These are phyloP conservation scores for Cichlasoma orientale DNA, from an alignment of 2,797 vertebrate genomes.

Conservation along the genomic window DNA sequence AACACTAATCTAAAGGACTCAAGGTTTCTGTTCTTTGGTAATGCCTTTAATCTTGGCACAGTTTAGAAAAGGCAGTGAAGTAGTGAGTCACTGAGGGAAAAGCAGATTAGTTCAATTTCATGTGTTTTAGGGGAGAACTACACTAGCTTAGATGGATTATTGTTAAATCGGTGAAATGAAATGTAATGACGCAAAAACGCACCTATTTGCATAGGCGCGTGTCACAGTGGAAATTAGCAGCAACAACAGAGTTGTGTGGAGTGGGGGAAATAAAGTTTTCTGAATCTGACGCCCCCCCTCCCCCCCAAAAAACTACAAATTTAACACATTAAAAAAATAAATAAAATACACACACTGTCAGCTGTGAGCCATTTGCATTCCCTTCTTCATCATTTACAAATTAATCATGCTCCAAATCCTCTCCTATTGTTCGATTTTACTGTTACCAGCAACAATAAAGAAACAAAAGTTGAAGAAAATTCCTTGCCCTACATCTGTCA, in stretches of 20 bases:
- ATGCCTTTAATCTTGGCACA: constrained; percentile 80
- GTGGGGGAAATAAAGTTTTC: not conserved
- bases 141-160: constrained; percentile 78
- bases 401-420: constrained; percentile 79
- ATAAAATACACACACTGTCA: constrained; percentile 9
- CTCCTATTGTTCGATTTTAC: constrained; percentile 70
- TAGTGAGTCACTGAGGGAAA: constrained; percentile 69
- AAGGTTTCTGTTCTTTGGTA: constrained; percentile 78
- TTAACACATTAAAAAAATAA: constrained; percentile 46
- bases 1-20: constrained; percentile 80
- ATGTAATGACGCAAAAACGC: constrained; percentile 66
- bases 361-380: constrained; percentile 55
- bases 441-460: constrained; percentile 74
- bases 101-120: constrained; percentile 80
- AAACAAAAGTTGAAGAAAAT: constrained; percentile 81
- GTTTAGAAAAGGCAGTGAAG: constrained; percentile 70
- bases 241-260: not conserved
- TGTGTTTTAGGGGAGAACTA: constrained; percentile 73
- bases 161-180: constrained; percentile 71
- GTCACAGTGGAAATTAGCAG: not conserved
- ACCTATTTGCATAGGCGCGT: constrained; percentile 51
- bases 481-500: constrained; percentile 86
- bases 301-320: constrained; percentile 18
- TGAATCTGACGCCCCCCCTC: constrained; percentile 11
- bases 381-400: constrained; percentile 56